phyloP scores from a whole-genome alignment of 2,797 vertebrate species.

The Anableps anableps region DNA sequence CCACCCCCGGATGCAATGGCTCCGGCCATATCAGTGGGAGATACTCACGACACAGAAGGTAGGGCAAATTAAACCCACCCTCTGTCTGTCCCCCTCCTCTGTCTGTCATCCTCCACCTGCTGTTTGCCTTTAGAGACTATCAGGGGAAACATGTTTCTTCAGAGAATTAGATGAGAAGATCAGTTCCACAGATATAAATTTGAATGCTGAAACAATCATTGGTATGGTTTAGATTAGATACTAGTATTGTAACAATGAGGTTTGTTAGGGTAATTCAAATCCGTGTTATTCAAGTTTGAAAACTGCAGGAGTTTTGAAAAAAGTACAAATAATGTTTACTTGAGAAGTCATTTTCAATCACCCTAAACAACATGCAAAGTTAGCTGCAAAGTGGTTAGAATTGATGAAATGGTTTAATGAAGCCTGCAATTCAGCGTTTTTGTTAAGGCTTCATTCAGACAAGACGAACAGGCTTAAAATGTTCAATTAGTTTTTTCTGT shows the following conservation, averaged over 20 bases:
- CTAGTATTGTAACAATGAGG: background rate
- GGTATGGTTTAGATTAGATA: background rate
- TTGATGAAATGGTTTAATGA: background rate
- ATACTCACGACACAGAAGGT: slow-evolving; percentile 98
- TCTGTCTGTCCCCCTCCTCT: slow-evolving; percentile 63
- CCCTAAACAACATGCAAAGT: background rate
- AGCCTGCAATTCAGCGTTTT: background rate
- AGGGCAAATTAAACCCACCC: slow-evolving; percentile 75
- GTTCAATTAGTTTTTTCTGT: background rate
- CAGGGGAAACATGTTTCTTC: background rate
- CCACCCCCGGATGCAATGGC: slow-evolving; percentile 95
- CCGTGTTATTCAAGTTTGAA: background rate
- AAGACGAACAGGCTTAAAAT: background rate
- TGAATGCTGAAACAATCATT: background rate
- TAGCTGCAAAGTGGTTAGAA: background rate
- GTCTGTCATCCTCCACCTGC: slow-evolving; percentile 39
- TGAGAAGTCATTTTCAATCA: background rate
- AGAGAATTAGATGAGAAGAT: background rate
- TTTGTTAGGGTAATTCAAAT: background rate
- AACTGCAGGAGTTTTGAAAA: background rate
- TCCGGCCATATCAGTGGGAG: slow-evolving; percentile 96
- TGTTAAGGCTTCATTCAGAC: background rate
- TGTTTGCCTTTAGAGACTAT: slow-evolving; percentile 1
- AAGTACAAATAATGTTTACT: background rate
- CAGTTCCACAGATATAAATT: background rate